Conservation (phyloP, 2,113 vertebrate genomes). For the Gnathonemus longibarbis region DNA sequence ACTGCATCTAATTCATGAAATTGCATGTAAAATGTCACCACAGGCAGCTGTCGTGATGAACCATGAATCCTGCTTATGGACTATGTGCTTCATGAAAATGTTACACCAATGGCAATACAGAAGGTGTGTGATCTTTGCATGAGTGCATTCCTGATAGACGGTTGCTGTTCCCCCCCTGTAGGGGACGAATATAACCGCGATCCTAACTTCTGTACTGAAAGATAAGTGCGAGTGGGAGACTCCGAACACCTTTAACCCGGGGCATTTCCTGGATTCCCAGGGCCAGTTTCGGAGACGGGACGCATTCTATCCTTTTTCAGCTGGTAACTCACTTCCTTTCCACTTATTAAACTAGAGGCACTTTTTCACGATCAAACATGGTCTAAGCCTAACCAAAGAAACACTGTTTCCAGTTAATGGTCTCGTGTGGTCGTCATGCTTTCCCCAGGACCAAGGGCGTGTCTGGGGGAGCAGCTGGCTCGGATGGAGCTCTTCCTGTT, state of each 20-base stretch:
- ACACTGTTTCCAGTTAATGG: background rate
- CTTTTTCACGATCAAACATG: background rate
- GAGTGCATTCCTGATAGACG: background rate
- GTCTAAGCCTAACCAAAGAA: background rate
- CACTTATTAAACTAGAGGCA: too few relatives aligned
- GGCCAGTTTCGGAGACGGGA: conserved; percentile 62
- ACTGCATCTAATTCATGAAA: background rate
- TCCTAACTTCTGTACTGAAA: conserved; percentile 61
- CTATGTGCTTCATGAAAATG: background rate
- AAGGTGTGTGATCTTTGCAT: background rate
- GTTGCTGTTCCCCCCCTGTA: conserved; percentile 21
- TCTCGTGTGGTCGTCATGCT: background rate
- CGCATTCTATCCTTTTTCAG: conserved; percentile 63
- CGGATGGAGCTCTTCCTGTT: conserved; percentile 74
- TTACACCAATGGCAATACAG: background rate
- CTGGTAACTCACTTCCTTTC: too few relatives aligned
- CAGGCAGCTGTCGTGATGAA: background rate
- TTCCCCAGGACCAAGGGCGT: conserved; percentile 42
- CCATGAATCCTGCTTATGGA: background rate
- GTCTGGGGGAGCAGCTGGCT: conserved; percentile 71
- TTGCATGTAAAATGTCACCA: background rate
- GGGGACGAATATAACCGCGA: conserved; percentile 55
- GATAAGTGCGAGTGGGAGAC: conserved; percentile 59
- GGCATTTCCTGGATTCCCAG: conserved; percentile 40
- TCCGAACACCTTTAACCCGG: background rate